Base-by-base conservation (phyloP, 2,113 vertebrate genomes). In the Nyctereutes procyonoides region DNA sequence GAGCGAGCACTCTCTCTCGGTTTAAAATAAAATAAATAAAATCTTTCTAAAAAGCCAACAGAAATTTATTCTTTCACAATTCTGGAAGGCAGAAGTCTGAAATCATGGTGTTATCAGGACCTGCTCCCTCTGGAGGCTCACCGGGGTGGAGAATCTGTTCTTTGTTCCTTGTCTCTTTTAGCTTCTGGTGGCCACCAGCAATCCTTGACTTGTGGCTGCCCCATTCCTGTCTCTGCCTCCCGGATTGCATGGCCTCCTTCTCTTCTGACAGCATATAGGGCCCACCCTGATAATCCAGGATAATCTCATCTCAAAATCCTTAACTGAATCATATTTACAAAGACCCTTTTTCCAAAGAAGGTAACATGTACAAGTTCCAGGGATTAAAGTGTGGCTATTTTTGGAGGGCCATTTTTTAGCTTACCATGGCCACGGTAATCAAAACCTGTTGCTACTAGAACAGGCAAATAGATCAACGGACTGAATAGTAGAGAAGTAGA, bases 321-420 rank as follows among this genome's bases (percentile, higher is more conserved):
- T 83, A 73, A 48, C 35, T 71, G 60, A 95, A 56, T 88, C 77
- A 55, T 43, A n/a, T 88, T 28, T 84, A 16, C 38, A 74, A 90
- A 74, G 11, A 16, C 1, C 1, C 13, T 90, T 53, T 69, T 83
- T 35, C 17, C 10, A 43, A 81, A 60, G 19, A 48, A 65, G 53
- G 22, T 51, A 62, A 43, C 10, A 55, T 89, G 38, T 55, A 11
- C 24, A 85, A 14, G 16, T 24, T 81, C 2, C n/a, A 85, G 82
- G 43, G 43, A 32, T 88, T 85, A 74, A 56, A 32, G 13, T 48
- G 17, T 56, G 22, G 3, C n/a, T 87, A 32, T 89, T 53, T 79
- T 22, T 56, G 32, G 63, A 22, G 9, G 28, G 38, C 2, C 24
- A 12, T 63, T 90, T 69, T 79, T 83, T 16, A 91, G 8, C n/a